Conservation (phyloP, 37 sponge, comb jelly and placozoan species). For the Aphrocallistes beatrix region DNA sequence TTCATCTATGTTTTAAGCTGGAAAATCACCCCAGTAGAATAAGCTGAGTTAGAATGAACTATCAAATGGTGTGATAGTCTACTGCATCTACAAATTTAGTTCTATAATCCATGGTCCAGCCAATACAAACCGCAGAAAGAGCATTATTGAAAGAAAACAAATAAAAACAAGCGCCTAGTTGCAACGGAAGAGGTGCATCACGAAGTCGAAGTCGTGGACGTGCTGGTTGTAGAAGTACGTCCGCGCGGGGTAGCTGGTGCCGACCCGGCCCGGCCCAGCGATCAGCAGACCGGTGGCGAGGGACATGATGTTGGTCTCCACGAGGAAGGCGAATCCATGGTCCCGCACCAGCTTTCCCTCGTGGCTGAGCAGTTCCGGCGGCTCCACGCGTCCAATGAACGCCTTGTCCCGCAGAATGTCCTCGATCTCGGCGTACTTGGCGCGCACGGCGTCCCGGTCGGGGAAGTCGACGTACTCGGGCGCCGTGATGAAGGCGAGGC, state of each 20-base stretch:
- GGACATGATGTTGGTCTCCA: background rate
- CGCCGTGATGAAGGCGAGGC: background rate
- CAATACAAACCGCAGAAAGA: background rate
- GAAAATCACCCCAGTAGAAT: no score
- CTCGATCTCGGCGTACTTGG: background rate
- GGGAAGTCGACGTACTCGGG: background rate
- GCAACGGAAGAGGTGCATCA: background rate
- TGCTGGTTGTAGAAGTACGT: background rate
- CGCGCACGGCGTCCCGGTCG: background rate
- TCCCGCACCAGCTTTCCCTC: background rate
- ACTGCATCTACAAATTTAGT: background rate
- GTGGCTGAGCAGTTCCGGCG: background rate
- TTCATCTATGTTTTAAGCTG: no score
- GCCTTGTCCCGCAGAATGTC: background rate
- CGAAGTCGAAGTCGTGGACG: background rate
- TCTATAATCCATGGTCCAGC: background rate
- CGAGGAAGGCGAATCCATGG: slow-evolving; percentile 7
- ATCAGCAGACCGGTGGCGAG: slow-evolving; percentile 44
- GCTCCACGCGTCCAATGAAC: background rate
- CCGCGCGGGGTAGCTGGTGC: background rate
- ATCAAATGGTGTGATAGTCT: no score
- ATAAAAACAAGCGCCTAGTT: background rate
- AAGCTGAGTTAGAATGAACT: no score
- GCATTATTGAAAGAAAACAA: background rate
- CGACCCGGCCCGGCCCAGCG: background rate